Evolutionary conservation across 1,140 invertebrate genomes (phyloP), one percentile per base, ranked within the genome.

Genomic region (Trichogramma pretiosum): DNA sequence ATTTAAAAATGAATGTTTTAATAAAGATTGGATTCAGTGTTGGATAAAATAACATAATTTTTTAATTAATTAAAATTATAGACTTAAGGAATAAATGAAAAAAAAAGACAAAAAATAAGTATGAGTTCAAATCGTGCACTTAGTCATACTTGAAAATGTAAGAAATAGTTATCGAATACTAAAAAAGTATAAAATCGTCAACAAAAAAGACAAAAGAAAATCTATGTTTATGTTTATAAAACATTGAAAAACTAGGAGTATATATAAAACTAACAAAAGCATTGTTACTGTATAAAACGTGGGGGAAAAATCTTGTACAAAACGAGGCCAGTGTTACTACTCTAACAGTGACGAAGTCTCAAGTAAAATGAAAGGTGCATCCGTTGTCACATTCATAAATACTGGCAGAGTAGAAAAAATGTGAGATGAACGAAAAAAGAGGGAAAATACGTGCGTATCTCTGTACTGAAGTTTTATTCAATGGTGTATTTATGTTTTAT

Each of bases 341-440:
- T 39, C 32, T 10, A 49, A 32, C 4, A 49, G 28, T 58, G 14
- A 52, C 28, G 38, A 47, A 4, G 37, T 26, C 11, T 11, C 19
- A 52, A 43, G 39, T 1, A 37, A n/a, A 48, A 43, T 30, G 30
- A 41, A 54, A 18, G 50, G n/a, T n/a, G 48, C 50, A 48, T 50
- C 21, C 32, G 52, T 35, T 48, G 40, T 42, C 44, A 54, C 42
- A 32, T 36, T 34, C 40, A 46, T 23, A 22, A 21, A 47, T 5
- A 52, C 28, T 8, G 37, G 17, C 9, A 21, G 11, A 39, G 34
- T n/a, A 28, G 17, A 46, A 32, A 39, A 18, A 50, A 17, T 46
- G 30, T 46, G 37, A 56, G 2, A 45, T 39, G 49, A 55, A 50
- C 26, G 53, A 52, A 51, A 53, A 54, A 60, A 48, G 53, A 39